phyloP scores from a whole-genome alignment of 1,140 invertebrate genomes.

The Sinonovacula constricta region DNA sequence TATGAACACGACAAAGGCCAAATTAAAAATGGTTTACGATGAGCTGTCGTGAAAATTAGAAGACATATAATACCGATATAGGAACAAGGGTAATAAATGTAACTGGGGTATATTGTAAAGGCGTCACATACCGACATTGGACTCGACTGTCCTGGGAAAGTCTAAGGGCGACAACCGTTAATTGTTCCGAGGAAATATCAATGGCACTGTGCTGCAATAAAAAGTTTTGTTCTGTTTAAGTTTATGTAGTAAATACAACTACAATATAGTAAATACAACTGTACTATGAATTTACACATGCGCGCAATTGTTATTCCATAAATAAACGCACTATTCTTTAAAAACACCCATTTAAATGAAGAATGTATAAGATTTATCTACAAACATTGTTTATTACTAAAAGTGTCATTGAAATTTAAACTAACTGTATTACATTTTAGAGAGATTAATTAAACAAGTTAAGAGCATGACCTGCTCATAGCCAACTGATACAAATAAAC shows the following conservation, averaged over 20 bases:
- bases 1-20: neutral
- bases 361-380: neutral
- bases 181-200: constrained; percentile 23
- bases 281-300: neutral
- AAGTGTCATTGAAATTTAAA: neutral
- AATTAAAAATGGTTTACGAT: no score
- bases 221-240: neutral
- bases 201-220: constrained; percentile 17
- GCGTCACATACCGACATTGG: constrained; percentile 38
- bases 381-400: neutral
- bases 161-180: constrained; percentile 34
- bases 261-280: neutral
- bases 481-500: neutral
- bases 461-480: neutral
- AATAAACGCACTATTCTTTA: neutral
- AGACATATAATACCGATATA: neutral
- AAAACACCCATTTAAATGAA: neutral
- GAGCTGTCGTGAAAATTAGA: no score
- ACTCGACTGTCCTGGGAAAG: constrained; percentile 27
- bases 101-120: no score
- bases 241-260: neutral
- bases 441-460: neutral
- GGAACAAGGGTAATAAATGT: neutral
- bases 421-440: neutral
- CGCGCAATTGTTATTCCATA: neutral